A percentile compares a stretch with the other conserved stretches of the same genome.
Conservation (phyloP, 2,113 vertebrate genomes). For the Vicugna pacos region DNA sequence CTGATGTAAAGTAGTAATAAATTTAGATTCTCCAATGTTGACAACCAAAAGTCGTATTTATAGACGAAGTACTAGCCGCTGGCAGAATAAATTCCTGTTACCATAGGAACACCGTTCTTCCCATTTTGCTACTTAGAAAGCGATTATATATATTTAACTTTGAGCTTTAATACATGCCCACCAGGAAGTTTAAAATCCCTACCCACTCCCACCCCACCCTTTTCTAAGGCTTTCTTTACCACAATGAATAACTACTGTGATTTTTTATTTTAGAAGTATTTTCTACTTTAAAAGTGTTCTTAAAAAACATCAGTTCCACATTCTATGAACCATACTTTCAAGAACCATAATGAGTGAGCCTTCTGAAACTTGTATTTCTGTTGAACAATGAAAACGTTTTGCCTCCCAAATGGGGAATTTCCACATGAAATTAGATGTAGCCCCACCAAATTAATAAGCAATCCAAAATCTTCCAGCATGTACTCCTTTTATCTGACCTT, state of each 20-base stretch:
- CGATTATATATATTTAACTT: not conserved
- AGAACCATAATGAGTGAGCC: not conserved
- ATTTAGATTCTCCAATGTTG: conserved; percentile 14
- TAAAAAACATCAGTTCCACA: not conserved
- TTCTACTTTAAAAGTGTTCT: not conserved
- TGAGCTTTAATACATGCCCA: not conserved
- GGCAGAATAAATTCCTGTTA: conserved; percentile 24
- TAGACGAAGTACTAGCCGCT: conserved; percentile 41
- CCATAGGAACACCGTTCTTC: conserved; percentile 32
- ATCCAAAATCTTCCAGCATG: not conserved
- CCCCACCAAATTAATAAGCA: not conserved
- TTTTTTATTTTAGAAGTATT: not conserved
- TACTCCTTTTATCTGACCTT: not conserved
- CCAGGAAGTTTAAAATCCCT: not conserved
- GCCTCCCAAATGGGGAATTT: not conserved
- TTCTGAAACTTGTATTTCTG: not conserved
- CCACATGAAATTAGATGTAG: not conserved
- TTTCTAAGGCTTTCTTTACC: not conserved
- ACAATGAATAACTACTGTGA: not conserved
- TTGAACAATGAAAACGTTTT: not conserved
- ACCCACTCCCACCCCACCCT: too few species aligned
- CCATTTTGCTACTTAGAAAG: not conserved
- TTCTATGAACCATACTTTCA: not conserved
- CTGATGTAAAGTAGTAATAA: not conserved
- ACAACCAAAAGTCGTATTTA: conserved; percentile 22